Evolutionary conservation across 2,797 vertebrate species (phyloP).

Genomic region (Lepus townsendii): DNA sequence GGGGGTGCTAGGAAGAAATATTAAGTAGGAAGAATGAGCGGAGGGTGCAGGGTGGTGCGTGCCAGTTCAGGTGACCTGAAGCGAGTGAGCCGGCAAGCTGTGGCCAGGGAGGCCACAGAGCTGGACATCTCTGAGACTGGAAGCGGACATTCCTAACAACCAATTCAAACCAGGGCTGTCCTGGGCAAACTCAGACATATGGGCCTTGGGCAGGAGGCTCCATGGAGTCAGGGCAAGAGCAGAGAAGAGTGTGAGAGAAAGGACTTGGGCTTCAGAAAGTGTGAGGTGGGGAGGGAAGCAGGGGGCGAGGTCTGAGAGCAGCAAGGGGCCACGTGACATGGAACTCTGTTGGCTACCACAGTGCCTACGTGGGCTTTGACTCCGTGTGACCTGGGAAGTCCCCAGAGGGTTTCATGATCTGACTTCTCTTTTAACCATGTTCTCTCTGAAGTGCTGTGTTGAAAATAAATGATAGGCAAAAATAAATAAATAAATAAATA

Average conservation of each 20-base stretch:
- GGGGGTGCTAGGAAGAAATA: background rate
- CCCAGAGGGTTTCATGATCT: background rate
- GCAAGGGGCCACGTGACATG: background rate
- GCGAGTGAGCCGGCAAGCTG: background rate
- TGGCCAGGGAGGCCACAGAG: background rate
- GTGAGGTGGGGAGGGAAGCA: background rate
- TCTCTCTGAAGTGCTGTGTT: background rate
- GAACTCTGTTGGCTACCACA: background rate
- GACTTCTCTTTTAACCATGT: slow-evolving; percentile 6
- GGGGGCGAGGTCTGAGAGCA: background rate
- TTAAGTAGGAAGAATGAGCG: background rate
- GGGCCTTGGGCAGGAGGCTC: background rate
- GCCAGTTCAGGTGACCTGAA: background rate
- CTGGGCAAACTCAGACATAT: background rate
- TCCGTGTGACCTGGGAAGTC: background rate
- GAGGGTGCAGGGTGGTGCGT: background rate
- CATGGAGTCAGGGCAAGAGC: background rate
- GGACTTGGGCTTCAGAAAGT: background rate
- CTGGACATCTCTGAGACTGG: background rate
- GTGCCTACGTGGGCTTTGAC: background rate
- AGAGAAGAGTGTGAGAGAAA: background rate
- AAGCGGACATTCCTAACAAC: background rate
- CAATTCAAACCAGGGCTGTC: background rate
- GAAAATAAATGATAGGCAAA: slow-evolving; percentile 9
- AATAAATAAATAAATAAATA: too few relatives aligned